These are phyloP conservation scores for Hipposideros larvatus DNA, from an alignment of 2,797 vertebrate species.

Conservation along the genomic window DNA sequence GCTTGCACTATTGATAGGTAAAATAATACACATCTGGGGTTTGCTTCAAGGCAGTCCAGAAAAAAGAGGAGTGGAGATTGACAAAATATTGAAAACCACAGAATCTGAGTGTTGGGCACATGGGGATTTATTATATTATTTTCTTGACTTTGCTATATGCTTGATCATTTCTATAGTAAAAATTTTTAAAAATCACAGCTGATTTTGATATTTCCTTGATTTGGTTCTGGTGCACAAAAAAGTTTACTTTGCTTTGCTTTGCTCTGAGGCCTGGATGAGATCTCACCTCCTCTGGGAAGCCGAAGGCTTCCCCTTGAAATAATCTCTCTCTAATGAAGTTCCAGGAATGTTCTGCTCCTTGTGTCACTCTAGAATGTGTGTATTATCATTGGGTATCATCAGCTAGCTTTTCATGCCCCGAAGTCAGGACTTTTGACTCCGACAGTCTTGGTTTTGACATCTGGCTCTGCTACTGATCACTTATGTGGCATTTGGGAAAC, in stretches of 20 bases:
- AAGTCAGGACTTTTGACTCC: background rate
- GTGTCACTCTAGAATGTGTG: rapidly evolving
- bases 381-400: no score
- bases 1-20: background rate
- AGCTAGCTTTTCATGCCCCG: background rate
- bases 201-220: background rate
- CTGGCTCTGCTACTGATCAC: no score
- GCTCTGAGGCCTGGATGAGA: background rate
- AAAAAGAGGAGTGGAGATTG: background rate
- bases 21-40: background rate
- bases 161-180: background rate
- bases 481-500: background rate
- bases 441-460: background rate
- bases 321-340: background rate
- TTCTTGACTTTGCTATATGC: background rate
- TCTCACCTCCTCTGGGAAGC: background rate
- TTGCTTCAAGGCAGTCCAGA: background rate
- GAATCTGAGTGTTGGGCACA: background rate
- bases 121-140: background rate
- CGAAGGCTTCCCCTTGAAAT: background rate
- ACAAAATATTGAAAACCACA: background rate
- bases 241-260: background rate
- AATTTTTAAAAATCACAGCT: background rate
- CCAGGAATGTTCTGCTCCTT: background rate
- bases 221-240: background rate